These are phyloP conservation scores for Drosophila barbarae DNA, from an alignment of 2,888 invertebrate species.

Conservation along the genomic window DNA sequence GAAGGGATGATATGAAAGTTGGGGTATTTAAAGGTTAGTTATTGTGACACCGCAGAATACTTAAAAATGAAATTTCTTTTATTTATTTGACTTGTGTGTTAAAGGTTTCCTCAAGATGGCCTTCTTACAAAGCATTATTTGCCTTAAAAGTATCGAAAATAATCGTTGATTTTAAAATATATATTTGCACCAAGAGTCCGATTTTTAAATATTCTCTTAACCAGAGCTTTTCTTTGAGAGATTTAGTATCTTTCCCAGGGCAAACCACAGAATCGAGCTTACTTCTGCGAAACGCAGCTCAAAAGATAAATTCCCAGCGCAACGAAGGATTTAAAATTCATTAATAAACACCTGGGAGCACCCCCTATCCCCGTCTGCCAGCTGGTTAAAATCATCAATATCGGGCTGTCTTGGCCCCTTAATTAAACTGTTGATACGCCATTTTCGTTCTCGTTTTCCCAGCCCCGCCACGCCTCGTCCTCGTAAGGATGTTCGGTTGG, in stretches of 20 bases:
- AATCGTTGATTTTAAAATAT: neutral
- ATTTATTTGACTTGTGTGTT: neutral
- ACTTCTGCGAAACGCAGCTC: neutral
- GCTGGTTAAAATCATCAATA: conserved; percentile 29
- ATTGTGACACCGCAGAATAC: conserved; percentile 13
- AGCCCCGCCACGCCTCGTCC: neutral
- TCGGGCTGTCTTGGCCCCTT: conserved; percentile 38
- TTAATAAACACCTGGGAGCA: conserved; percentile 31
- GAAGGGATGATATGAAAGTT: conserved; percentile 19
- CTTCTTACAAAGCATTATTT: neutral
- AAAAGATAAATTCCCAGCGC: conserved; percentile 9
- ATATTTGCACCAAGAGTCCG: neutral
- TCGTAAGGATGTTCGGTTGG: conserved; percentile 50
- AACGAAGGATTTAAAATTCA: conserved; percentile 25
- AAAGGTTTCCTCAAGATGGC: neutral
- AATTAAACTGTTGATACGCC: conserved; percentile 48
- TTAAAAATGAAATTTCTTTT: neutral
- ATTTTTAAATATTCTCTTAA: neutral
- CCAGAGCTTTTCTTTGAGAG: neutral
- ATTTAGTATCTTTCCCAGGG: neutral
- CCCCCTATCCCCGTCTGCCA: neutral
- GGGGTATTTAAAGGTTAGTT: conserved; percentile 11
- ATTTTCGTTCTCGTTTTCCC: neutral
- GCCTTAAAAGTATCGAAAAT: neutral
- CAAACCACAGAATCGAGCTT: conserved; percentile 7